Evolutionary conservation across 2,113 vertebrate genomes (phyloP).

Genomic region (Hemiscyllium ocellatum): DNA sequence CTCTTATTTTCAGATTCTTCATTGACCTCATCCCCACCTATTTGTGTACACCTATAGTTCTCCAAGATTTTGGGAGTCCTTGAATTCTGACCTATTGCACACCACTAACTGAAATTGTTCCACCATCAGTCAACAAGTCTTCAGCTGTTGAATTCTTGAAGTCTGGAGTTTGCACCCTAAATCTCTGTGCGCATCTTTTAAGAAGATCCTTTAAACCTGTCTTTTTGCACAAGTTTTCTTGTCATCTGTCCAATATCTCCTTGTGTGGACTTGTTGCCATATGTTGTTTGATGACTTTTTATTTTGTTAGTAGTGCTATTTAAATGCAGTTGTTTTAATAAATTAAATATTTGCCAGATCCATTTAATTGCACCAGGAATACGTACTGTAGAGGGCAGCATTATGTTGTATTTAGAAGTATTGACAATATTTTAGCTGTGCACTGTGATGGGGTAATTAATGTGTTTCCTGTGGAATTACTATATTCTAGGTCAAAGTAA

Average conservation of each 20-base stretch:
- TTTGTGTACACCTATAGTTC: not conserved
- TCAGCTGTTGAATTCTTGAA: not conserved
- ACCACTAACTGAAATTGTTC: not conserved
- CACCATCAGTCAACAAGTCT: not conserved
- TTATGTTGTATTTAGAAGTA: slow-evolving; percentile 2
- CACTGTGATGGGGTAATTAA: not conserved
- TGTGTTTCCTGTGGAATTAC: slow-evolving; percentile 19
- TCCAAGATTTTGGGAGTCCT: not conserved
- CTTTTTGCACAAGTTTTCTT: not conserved
- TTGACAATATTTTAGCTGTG: not conserved
- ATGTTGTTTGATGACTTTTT: not conserved
- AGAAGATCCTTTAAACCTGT: not conserved
- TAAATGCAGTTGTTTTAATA: not conserved
- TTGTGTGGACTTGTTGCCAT: not conserved
- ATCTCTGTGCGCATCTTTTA: not conserved
- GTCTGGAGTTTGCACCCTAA: not conserved
- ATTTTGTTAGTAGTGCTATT: not conserved
- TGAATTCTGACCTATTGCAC: not conserved
- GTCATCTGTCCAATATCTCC: not conserved
- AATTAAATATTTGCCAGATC: not conserved
- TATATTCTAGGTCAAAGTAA: slow-evolving; percentile 32
- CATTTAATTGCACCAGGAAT: not conserved
- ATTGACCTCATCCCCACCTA: not conserved
- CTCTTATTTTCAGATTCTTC: not conserved
- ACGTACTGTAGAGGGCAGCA: slow-evolving; percentile 21